Evolutionary conservation across 2,797 vertebrate species (phyloP).

Genomic region (Rhincodon typus): DNA sequence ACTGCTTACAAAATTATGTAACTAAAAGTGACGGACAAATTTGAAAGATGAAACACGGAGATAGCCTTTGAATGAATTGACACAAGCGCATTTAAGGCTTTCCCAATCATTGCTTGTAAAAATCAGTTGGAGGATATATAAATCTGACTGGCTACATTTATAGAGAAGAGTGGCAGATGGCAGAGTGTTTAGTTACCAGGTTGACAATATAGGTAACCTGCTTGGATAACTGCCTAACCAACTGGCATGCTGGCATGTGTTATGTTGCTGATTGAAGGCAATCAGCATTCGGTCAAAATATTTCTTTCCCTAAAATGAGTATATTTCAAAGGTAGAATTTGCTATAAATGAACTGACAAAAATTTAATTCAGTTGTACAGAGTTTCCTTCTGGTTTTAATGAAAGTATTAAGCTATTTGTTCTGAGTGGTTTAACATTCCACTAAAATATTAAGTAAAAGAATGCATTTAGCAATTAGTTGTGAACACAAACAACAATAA

Average conservation of each 20-base stretch:
- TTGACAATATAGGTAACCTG: background rate
- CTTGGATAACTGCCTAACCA: background rate
- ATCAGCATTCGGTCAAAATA: background rate
- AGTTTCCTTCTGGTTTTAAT: background rate
- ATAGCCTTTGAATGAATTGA: background rate
- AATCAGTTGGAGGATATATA: background rate
- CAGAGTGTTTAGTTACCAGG: background rate
- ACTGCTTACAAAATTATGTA: background rate
- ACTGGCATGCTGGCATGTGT: background rate
- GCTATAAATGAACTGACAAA: background rate
- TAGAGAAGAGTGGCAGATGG: slow-evolving; percentile 1
- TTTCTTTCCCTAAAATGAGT: background rate
- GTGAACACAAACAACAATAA: slow-evolving; percentile 2
- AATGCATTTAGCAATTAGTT: background rate
- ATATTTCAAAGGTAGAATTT: background rate
- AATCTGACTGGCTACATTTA: background rate
- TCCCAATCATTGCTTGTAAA: background rate
- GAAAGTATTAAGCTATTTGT: background rate
- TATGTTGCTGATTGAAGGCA: background rate
- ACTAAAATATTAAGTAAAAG: background rate
- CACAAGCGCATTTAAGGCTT: background rate
- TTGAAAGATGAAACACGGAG: background rate
- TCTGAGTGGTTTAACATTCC: background rate
- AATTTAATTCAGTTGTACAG: background rate
- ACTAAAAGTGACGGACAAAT: slow-evolving; percentile 5